Evolutionary conservation across 2,113 vertebrate species (phyloP), one percentile per base, ranked within the genome.

Genomic region (Melospiza melodia): DNA sequence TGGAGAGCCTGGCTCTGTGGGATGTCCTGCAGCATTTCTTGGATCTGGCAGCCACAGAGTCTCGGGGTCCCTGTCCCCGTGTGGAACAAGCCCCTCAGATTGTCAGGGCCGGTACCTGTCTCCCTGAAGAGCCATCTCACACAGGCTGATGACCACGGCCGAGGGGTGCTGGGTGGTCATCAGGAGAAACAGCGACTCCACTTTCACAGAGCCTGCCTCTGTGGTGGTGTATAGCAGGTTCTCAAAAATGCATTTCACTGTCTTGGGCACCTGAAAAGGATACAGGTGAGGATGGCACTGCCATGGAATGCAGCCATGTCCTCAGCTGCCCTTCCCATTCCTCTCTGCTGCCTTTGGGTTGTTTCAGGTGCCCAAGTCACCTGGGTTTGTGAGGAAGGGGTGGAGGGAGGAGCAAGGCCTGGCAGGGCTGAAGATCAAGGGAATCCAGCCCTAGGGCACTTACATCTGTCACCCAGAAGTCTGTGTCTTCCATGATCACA

Each of bases 311-410:
- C 62, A 75, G 39, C 62, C 46, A 4, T 14, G 46, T 39, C 59
- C 52, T 39, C 44, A 52, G 23, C 52, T 52, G 41, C 57, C 25
- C 71, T 33, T 69, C 31, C 22, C 41, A 20, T 25, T 46, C 57
- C 25, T 69, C 71, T 55, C 49, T 63, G 48, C 63, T 0, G 0
- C 41, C 68, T 46, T 52, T 0, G 0, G 14, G 5, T 5, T 8
- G 43, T 22, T 61, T 54, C 55, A 67, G 48, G n/a, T 27, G n/a
- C 62, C 14, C n/a, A 22, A 43, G 18, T 27, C 48, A 23, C 28
- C 30, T 54, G 63, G 43, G 10, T 37, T 69, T 41, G 48, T 28
- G 54, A 46, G 33, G 61, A 57, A 39, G n/a, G 41, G 33, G 21
- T 13, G 37, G 33, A 83, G 9, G 11, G 55, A 76, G 78, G 49